These are phyloP conservation scores for Cheilosia grossa DNA, from an alignment of 2,888 invertebrate genomes.

Conservation along the genomic window DNA sequence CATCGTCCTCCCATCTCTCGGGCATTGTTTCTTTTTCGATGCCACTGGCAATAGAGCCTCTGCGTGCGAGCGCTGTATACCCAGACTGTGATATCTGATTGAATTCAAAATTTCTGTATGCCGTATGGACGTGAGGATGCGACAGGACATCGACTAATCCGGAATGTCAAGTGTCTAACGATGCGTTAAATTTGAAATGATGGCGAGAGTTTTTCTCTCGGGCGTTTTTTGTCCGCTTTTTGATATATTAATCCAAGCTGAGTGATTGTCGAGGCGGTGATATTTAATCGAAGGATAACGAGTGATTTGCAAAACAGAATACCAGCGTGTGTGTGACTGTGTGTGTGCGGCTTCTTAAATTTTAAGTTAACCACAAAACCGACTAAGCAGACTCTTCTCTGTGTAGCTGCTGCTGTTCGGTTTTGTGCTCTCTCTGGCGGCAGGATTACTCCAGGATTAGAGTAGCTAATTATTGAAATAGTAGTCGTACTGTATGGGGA, in stretches of 20 bases:
- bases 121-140: constrained; percentile 30
- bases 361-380: constrained; percentile 31
- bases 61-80: background rate
- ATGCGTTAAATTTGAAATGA: constrained; percentile 73
- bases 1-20: constrained; percentile 12
- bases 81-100: constrained; percentile 65
- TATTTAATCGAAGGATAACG: constrained; percentile 70
- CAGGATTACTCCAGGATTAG: constrained; percentile 68
- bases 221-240: constrained; percentile 11
- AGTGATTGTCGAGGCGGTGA: constrained; percentile 60
- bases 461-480: constrained; percentile 71
- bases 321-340: background rate
- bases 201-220: constrained; percentile 41
- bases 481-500: constrained; percentile 40
- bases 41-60: constrained; percentile 14
- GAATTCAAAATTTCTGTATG: constrained; percentile 50
- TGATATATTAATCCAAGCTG: constrained; percentile 64
- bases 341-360: constrained; percentile 15
- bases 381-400: constrained; percentile 15
- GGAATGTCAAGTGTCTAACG: constrained; percentile 67
- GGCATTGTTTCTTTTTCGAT: constrained; percentile 5
- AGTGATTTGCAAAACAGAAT: background rate
- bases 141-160: constrained; percentile 68
- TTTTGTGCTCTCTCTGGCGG: constrained; percentile 31
- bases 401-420: constrained; percentile 5